Conservation (phyloP, 2,888 invertebrate genomes). For the Didymodactylos carnosus region DNA sequence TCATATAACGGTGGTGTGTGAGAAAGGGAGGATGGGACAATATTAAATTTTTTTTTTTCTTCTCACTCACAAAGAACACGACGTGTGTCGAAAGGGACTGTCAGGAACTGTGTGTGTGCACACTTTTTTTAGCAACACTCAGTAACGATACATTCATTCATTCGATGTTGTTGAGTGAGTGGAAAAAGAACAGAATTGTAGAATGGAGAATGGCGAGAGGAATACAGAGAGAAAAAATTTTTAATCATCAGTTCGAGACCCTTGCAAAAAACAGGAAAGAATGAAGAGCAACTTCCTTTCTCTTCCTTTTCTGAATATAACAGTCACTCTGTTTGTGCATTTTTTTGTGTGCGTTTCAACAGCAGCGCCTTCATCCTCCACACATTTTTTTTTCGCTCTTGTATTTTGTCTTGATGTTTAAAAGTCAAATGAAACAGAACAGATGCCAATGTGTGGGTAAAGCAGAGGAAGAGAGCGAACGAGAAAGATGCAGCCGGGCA, state of each 20-base stretch:
- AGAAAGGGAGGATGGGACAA: background rate
- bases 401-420: background rate
- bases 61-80: background rate
- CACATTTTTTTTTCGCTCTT: background rate
- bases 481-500: background rate
- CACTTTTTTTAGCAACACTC: background rate
- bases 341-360: background rate
- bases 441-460: background rate
- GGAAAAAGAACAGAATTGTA: background rate
- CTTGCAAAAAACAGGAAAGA: background rate
- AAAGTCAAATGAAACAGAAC: background rate
- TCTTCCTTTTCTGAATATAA: background rate
- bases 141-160: background rate
- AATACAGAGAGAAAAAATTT: background rate
- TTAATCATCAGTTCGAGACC: background rate
- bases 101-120: background rate
- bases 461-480: background rate
- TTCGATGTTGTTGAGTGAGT: background rate
- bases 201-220: background rate
- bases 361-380: background rate
- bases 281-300: background rate
- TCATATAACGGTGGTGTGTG: background rate
- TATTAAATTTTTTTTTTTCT: background rate
- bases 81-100: background rate
- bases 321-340: background rate